Conservation (phyloP, 2,797 vertebrate genomes). For the Melanotaenia pygmaea region DNA sequence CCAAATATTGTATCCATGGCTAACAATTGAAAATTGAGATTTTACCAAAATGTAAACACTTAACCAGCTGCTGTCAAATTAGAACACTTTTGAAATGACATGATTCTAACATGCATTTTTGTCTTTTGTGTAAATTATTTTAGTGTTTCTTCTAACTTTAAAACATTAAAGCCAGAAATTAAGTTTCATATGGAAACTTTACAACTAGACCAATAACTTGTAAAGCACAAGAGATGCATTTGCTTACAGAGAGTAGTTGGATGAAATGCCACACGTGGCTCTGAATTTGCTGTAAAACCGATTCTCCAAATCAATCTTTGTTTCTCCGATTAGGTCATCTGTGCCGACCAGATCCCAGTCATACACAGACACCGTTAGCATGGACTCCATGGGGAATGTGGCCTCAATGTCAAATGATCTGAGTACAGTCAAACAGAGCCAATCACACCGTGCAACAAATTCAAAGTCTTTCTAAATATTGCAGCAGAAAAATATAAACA, state of each 20-base stretch:
- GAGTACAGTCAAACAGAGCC: background rate
- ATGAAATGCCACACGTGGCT: constrained; percentile 91
- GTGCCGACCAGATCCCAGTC: constrained; percentile 99
- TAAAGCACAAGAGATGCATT: background rate
- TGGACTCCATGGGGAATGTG: constrained; percentile 97
- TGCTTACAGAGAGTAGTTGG: constrained; percentile 89
- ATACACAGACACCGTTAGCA: constrained; percentile 93
- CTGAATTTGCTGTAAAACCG: constrained; percentile 98
- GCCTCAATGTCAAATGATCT: constrained; percentile 98
- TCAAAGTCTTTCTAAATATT: background rate
- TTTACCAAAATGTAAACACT: background rate
- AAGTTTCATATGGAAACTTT: background rate
- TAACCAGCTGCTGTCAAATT: background rate
- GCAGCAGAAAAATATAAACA: background rate
- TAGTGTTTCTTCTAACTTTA: background rate
- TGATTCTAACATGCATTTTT: background rate
- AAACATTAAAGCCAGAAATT: background rate
- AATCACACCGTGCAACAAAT: background rate
- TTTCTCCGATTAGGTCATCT: constrained; percentile 97
- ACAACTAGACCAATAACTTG: background rate
- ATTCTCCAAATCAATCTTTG: constrained; percentile 97
- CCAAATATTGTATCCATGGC: constrained; percentile 96
- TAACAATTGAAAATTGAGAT: constrained; percentile 60
- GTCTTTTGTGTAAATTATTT: background rate
- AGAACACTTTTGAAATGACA: background rate